Conservation (phyloP, 2,888 invertebrate species). For the Amblyteles armatorius region DNA sequence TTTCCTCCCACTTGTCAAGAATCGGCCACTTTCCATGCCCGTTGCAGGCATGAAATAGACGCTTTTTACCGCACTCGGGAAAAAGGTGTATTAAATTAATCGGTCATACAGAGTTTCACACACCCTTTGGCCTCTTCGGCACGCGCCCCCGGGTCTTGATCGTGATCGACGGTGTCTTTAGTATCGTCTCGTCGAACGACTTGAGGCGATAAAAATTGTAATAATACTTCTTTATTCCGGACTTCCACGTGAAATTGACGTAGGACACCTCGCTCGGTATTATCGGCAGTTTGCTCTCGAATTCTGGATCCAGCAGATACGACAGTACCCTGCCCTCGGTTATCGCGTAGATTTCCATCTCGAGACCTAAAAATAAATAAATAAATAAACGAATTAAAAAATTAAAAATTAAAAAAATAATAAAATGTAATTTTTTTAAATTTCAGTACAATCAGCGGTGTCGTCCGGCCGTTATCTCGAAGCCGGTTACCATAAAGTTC, state of each 20-base stretch:
- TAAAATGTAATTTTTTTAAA: background rate
- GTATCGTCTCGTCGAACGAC: constrained; percentile 93
- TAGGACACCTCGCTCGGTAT: constrained; percentile 96
- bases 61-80: too few species aligned
- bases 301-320: constrained; percentile 95
- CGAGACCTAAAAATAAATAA: constrained; percentile 87
- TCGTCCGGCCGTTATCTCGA: background rate
- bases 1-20: too few species aligned
- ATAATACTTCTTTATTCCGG: constrained; percentile 92
- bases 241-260: constrained; percentile 96
- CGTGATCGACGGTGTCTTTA: constrained; percentile 94
- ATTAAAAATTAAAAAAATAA: background rate
- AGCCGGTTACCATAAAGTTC: background rate
- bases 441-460: background rate
- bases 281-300: constrained; percentile 94
- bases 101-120: constrained; percentile 65
- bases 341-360: constrained; percentile 96
- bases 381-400: background rate
- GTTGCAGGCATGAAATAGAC: too few species aligned
- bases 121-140: constrained; percentile 94
- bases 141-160: constrained; percentile 94
- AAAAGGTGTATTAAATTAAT: background rate
- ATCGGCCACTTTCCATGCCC: too few species aligned
- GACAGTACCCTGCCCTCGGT: constrained; percentile 94
- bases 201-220: constrained; percentile 95